Conservation (phyloP, 1,140 invertebrate genomes). For the Akabosia matsudoensis region DNA sequence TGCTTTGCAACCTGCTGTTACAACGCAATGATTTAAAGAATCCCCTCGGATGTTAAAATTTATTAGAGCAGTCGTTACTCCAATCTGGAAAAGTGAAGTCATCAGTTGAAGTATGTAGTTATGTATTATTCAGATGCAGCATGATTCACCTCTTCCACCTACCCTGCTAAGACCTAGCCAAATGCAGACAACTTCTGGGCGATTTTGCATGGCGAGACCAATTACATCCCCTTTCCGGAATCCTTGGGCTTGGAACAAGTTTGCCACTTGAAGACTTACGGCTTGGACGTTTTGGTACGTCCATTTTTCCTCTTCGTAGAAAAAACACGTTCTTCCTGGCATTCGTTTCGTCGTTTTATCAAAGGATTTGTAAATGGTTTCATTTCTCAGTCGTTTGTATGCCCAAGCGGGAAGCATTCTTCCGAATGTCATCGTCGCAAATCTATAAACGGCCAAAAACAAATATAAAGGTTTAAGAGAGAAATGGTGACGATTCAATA, state of each 20-base stretch:
- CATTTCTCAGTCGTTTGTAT: slow-evolving; percentile 24
- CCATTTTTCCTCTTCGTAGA: slow-evolving; percentile 55
- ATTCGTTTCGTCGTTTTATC: slow-evolving; percentile 41
- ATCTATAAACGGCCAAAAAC: background rate
- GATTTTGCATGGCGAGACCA: slow-evolving; percentile 59
- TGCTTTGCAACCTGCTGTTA: slow-evolving; percentile 53
- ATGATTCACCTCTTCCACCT: background rate
- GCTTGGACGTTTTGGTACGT: slow-evolving; percentile 55
- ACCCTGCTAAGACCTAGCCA: slow-evolving; percentile 57
- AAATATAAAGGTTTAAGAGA: no score
- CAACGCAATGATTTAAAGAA: slow-evolving; percentile 57
- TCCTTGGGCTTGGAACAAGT: slow-evolving; percentile 52
- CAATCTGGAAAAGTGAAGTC: slow-evolving; percentile 45
- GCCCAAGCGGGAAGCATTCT: background rate
- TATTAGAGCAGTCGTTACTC: slow-evolving; percentile 60
- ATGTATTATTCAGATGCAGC: background rate
- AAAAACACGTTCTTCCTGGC: slow-evolving; percentile 52
- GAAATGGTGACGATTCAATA: no score
- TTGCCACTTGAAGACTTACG: slow-evolving; percentile 55
- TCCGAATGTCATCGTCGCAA: background rate
- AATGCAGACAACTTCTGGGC: slow-evolving; percentile 55
- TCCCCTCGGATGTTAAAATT: slow-evolving; percentile 61
- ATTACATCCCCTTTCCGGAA: slow-evolving; percentile 56
- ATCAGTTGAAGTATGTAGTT: background rate
- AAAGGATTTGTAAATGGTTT: slow-evolving; percentile 49